A percentile compares a stretch with the other conserved stretches of the same genome.
phyloP scores from a whole-genome alignment of 53 echinoderm and acorn worm genomes.

The Mesocentrotus franciscanus region DNA sequence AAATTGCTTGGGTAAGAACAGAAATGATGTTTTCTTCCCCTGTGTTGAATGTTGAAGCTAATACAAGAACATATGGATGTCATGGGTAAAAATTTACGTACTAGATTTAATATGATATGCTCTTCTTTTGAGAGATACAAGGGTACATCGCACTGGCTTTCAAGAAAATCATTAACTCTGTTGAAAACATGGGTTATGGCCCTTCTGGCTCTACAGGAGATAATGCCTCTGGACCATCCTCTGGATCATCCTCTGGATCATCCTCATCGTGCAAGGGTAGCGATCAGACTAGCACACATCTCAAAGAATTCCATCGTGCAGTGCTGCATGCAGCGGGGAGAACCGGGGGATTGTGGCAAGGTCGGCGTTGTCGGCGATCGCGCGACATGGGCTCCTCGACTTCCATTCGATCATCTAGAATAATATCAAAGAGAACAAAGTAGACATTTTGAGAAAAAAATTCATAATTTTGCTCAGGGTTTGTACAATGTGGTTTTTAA shows the following conservation, averaged over 20 bases:
- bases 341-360: constrained; percentile 79
- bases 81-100: too few relatives aligned
- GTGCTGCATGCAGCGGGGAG: constrained; percentile 75
- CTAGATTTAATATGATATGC: too few relatives aligned
- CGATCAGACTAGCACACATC: constrained; percentile 97
- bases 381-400: constrained; percentile 70
- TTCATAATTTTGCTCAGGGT: neutral
- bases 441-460: neutral
- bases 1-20: too few relatives aligned
- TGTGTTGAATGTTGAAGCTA: too few relatives aligned
- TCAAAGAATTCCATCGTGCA: constrained; percentile 99
- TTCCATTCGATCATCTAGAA: constrained; percentile 86
- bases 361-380: constrained; percentile 74
- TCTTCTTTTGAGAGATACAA: neutral
- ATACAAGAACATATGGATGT: too few relatives aligned
- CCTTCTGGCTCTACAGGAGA: neutral
- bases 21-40: too few relatives aligned
- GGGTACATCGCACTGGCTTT: too few relatives aligned
- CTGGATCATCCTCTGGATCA: neutral
- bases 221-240: neutral
- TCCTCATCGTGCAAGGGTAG: constrained; percentile 87
- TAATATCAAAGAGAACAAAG: constrained; percentile 12
- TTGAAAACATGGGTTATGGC: neutral
- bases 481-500: neutral
- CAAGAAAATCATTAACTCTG: neutral